phyloP scores from a whole-genome alignment of 1,140 invertebrate genomes.

The Antheraea pernyi region DNA sequence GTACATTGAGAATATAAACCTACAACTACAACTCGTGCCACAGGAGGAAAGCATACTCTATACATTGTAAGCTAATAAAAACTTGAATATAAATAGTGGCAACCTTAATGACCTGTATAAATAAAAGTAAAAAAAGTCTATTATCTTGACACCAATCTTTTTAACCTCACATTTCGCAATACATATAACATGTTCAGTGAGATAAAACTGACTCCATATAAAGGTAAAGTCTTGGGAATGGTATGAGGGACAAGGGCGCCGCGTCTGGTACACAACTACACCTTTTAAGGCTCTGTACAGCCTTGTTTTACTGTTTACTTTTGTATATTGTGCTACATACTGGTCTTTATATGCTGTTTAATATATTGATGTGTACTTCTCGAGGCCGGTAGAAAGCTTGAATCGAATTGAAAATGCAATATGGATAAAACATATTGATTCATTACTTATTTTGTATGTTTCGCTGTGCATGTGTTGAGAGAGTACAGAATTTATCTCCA shows the following conservation, averaged over 20 bases:
- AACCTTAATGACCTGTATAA: neutral
- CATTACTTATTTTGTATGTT: too few species aligned
- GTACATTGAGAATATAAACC: too few species aligned
- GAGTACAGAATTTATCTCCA: too few species aligned
- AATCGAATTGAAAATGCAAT: neutral
- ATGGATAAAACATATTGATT: neutral
- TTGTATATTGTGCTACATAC: slow-evolving; percentile 1
- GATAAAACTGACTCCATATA: slow-evolving; percentile 27
- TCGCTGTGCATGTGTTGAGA: too few species aligned
- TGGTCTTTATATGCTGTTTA: neutral
- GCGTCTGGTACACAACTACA: neutral
- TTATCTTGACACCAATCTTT: slow-evolving; percentile 10
- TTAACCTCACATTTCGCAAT: neutral
- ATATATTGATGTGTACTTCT: neutral
- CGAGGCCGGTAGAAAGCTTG: neutral
- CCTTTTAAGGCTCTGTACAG: slow-evolving; percentile 1
- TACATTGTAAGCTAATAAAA: too few species aligned
- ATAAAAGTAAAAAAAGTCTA: slow-evolving; percentile 7
- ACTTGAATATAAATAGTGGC: neutral
- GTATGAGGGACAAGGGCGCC: slow-evolving; percentile 37
- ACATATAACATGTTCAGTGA: neutral
- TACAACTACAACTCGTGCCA: too few species aligned
- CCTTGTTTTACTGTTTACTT: neutral
- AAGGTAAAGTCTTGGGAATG: slow-evolving; percentile 18
- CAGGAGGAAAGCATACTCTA: too few species aligned